Percentiles rank a stretch among this genome's conserved stretches.
Conservation (phyloP, 2,113 vertebrate species). For the Peucedramus taeniatus region DNA sequence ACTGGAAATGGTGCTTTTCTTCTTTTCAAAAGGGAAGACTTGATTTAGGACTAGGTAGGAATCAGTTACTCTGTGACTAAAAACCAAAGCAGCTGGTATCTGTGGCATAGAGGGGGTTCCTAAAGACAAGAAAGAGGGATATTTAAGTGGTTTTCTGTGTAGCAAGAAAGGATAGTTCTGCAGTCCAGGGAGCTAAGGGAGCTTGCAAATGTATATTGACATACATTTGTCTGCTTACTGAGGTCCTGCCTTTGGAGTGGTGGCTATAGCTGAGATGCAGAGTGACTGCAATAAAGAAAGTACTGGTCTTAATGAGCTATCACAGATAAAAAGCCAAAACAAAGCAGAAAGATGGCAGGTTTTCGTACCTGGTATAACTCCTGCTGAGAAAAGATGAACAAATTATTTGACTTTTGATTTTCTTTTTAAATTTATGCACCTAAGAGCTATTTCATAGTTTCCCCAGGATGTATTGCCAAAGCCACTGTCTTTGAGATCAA, state of each 20-base stretch:
- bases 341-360: not conserved
- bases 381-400: not conserved
- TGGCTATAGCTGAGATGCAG: not conserved
- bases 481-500: not conserved
- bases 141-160: not conserved
- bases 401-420: not conserved
- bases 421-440: not conserved
- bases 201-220: not conserved
- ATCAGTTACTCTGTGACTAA: not conserved
- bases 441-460: not conserved
- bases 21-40: not conserved
- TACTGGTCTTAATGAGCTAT: not conserved
- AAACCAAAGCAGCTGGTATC: not conserved
- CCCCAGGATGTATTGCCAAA: not conserved
- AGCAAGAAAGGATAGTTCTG: not conserved
- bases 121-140: not conserved
- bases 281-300: not conserved
- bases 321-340: not conserved
- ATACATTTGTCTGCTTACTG: not conserved
- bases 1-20: fast-evolving
- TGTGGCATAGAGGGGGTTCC: not conserved
- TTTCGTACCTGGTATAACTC: not conserved
- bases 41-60: not conserved
- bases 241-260: not conserved
- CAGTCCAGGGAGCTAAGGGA: not conserved